These are phyloP conservation scores for Tetramorium parvispinum DNA, from an alignment of 1,140 invertebrate species.

Conservation along the genomic window DNA sequence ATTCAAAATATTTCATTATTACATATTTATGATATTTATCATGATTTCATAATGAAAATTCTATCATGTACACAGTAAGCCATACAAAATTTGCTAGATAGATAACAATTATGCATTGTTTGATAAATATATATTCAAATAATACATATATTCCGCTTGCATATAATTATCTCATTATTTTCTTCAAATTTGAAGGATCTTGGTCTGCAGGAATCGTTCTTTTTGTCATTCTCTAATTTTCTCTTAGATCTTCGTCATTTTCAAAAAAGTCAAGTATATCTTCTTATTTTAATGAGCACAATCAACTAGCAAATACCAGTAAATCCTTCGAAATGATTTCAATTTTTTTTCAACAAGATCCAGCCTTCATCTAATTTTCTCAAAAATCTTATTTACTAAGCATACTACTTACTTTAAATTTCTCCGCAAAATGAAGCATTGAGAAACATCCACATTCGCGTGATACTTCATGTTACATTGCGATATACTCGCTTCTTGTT, in stretches of 20 bases:
- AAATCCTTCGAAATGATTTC: slow-evolving; percentile 32
- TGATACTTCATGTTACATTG: not conserved
- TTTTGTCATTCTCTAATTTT: not conserved
- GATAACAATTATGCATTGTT: not conserved
- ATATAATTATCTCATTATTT: not conserved
- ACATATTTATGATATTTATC: too few relatives aligned
- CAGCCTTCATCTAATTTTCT: slow-evolving; percentile 53
- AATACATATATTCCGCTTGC: not conserved
- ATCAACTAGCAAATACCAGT: slow-evolving; percentile 15
- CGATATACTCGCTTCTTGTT: not conserved
- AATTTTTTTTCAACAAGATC: not conserved
- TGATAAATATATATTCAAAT: not conserved
- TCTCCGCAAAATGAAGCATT: slow-evolving; percentile 23
- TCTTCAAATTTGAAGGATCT: not conserved
- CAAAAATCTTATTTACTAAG: slow-evolving; percentile 14
- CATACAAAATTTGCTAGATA: too few relatives aligned
- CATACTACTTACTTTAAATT: slow-evolving; percentile 26
- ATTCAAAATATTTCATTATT: not conserved
- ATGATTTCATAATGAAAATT: too few relatives aligned
- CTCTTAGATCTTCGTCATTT: not conserved
- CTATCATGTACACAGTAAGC: too few relatives aligned
- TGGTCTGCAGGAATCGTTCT: not conserved
- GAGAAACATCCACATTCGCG: not conserved
- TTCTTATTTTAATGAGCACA: slow-evolving; percentile 23
- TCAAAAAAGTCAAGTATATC: not conserved